Percentiles rank a stretch among this genome's conserved stretches.
These are phyloP conservation scores for Orbicella faveolata DNA, from an alignment of 64 coral and sea anemone genomes.

Conservation along the genomic window DNA sequence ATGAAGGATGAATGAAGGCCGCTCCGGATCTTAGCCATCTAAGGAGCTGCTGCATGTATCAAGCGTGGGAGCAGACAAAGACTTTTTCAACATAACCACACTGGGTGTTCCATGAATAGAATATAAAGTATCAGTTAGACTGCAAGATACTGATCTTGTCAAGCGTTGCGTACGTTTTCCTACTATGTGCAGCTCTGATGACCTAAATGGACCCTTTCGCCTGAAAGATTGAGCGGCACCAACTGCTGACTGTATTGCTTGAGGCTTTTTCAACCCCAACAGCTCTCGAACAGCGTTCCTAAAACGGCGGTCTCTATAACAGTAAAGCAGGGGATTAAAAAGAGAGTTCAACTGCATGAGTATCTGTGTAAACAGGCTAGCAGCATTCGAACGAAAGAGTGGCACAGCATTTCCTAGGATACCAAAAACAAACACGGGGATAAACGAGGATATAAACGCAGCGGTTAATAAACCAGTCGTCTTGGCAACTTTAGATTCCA, in stretches of 20 bases:
- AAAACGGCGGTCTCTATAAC: conserved; percentile 2
- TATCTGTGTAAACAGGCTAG: background rate
- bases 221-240: background rate
- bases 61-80: no score
- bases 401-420: background rate
- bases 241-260: background rate
- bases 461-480: background rate
- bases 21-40: no score
- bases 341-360: background rate
- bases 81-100: no score
- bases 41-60: no score
- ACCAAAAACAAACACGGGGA: background rate
- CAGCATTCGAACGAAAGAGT: background rate
- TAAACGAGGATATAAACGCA: background rate
- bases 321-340: conserved; percentile 9
- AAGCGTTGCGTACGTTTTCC: no score
- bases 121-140: no score
- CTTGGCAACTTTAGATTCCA: background rate
- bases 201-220: background rate
- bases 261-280: background rate
- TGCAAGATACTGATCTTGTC: no score
- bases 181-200: no score
- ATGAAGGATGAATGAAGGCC: no score
- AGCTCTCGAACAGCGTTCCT: background rate
- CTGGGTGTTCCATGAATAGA: no score